A percentile compares a stretch with the other conserved stretches of the same genome.
phyloP scores from a whole-genome alignment of 2,797 vertebrate genomes.

The Austrolebias charrua region DNA sequence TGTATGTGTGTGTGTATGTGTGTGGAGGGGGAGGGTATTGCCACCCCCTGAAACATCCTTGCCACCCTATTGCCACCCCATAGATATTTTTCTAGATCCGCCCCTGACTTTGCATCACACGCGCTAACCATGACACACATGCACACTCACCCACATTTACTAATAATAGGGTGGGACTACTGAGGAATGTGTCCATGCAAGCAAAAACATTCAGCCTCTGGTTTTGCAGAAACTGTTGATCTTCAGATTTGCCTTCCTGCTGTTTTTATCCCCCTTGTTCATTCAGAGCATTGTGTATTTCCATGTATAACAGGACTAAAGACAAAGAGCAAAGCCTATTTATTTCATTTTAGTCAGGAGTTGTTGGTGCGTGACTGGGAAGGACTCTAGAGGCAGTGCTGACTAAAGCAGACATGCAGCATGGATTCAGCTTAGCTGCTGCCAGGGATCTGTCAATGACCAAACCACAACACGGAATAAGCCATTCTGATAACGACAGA shows the following conservation, averaged over 20 bases:
- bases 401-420: slow-evolving; percentile 55
- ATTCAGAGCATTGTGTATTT: slow-evolving; percentile 61
- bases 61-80: no score
- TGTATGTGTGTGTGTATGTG: no score
- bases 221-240: slow-evolving; percentile 64
- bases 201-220: slow-evolving; percentile 65
- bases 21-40: no score
- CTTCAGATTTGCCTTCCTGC: slow-evolving; percentile 61
- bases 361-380: slow-evolving; percentile 64
- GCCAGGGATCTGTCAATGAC: slow-evolving; percentile 50
- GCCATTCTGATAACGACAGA: slow-evolving; percentile 37
- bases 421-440: slow-evolving; percentile 34
- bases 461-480: slow-evolving; percentile 51
- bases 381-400: slow-evolving; percentile 51
- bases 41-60: no score
- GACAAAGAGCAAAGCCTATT: slow-evolving; percentile 60
- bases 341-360: slow-evolving; percentile 60
- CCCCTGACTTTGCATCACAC: slow-evolving; percentile 45
- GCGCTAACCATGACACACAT: slow-evolving; percentile 19
- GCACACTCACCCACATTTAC: slow-evolving; percentile 56
- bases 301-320: slow-evolving; percentile 57
- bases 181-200: slow-evolving; percentile 78
- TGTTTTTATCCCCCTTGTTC: slow-evolving; percentile 46
- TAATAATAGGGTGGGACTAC: slow-evolving; percentile 76
- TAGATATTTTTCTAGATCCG: no score